Percentiles rank a stretch among this genome's conserved stretches.
These are phyloP conservation scores for Parasteatoda lunata DNA, from an alignment of 2,888 invertebrate species.

Conservation along the genomic window DNA sequence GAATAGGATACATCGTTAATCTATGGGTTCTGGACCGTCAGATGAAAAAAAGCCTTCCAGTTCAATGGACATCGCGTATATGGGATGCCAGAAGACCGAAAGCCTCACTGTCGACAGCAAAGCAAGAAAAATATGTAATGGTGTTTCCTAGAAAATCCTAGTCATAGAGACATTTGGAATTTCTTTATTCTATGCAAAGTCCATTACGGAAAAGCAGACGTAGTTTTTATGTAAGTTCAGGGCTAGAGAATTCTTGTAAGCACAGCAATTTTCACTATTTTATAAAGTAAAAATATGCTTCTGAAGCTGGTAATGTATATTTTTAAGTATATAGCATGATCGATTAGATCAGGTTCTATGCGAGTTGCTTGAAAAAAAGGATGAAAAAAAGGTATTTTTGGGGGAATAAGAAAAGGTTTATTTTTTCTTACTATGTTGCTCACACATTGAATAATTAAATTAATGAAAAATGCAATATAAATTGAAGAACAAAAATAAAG, in stretches of 20 bases:
- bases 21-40: conserved; percentile 38
- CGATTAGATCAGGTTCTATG: too few relatives aligned
- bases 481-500: too few relatives aligned
- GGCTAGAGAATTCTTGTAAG: not conserved
- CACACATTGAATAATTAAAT: too few relatives aligned
- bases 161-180: not conserved
- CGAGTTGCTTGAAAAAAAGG: too few relatives aligned
- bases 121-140: not conserved
- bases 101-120: not conserved
- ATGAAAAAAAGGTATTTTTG: too few relatives aligned
- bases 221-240: not conserved
- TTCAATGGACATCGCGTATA: conserved; percentile 31
- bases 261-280: too few relatives aligned
- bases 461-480: too few relatives aligned
- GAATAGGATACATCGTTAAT: conserved; percentile 56
- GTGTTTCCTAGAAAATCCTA: not conserved
- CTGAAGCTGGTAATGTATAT: too few relatives aligned
- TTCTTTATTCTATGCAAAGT: not conserved
- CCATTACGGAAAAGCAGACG: not conserved
- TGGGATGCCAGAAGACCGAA: not conserved
- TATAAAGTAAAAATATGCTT: too few relatives aligned
- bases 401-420: too few relatives aligned
- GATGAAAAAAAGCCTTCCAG: conserved; percentile 37
- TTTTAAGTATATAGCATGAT: too few relatives aligned
- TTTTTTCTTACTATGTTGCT: too few relatives aligned